These are phyloP conservation scores for Leucoraja ocellata DNA, from an alignment of 2,797 vertebrate species.

Conservation along the genomic window DNA sequence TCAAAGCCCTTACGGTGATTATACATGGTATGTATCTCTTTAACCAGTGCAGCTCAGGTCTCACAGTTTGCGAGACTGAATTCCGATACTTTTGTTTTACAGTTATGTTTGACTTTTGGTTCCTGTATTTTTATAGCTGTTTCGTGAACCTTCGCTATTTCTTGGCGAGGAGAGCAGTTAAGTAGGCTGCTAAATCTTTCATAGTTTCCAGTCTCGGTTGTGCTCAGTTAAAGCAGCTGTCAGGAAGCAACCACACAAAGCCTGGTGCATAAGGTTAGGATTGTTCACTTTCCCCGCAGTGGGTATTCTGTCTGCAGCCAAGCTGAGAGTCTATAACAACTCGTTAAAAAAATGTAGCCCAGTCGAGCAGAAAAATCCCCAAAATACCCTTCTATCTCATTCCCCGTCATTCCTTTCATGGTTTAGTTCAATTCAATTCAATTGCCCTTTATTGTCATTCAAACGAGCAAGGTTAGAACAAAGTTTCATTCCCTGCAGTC, in stretches of 20 bases:
- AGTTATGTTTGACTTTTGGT: background rate
- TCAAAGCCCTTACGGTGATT: background rate
- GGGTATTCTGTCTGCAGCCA: background rate
- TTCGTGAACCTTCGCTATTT: background rate
- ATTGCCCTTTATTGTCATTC: no score
- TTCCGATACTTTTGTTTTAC: background rate
- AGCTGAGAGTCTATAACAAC: background rate
- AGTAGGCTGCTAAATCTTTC: slow-evolving; percentile 2
- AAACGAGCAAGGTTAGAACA: no score
- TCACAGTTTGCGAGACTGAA: background rate
- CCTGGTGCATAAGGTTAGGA: background rate
- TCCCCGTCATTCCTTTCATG: background rate
- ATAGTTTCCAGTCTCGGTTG: slow-evolving; percentile 17
- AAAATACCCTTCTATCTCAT: background rate
- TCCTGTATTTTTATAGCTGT: background rate
- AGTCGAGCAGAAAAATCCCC: background rate
- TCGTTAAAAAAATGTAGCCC: background rate
- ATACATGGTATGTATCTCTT: no score
- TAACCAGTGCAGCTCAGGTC: background rate
- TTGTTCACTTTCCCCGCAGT: slow-evolving; percentile 1
- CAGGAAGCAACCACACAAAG: slow-evolving; percentile 22
- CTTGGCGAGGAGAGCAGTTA: background rate
- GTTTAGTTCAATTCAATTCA: no score
- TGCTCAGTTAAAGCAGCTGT: slow-evolving; percentile 10
- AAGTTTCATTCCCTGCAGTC: no score